phyloP scores from a whole-genome alignment of 2,113 vertebrate species.

The Seriola quinqueradiata region DNA sequence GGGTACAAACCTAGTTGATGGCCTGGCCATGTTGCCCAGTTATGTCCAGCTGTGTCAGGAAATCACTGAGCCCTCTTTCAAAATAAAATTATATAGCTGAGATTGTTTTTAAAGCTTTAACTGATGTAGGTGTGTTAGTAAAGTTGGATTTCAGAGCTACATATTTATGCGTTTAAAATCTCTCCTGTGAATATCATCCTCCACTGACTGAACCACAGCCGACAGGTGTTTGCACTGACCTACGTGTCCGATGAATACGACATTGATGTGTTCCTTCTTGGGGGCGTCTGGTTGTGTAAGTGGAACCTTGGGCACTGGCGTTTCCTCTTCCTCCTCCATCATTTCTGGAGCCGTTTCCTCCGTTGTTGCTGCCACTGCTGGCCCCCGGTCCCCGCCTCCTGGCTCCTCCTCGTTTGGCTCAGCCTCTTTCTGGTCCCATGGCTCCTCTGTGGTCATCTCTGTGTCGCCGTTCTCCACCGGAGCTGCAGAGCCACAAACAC shows the following conservation, averaged over 20 bases:
- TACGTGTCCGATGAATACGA: constrained; percentile 98
- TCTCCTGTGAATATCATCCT: neutral
- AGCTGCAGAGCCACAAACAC: constrained; percentile 72
- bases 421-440: constrained; percentile 96
- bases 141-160: neutral
- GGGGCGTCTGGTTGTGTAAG: constrained; percentile 91
- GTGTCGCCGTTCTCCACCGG: constrained; percentile 94
- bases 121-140: too few species aligned
- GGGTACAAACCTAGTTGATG: too few species aligned
- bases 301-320: constrained; percentile 89
- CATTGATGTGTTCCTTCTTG: constrained; percentile 97
- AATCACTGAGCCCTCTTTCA: too few species aligned
- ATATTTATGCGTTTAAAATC: neutral
- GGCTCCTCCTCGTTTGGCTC: constrained; percentile 92
- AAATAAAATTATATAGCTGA: too few species aligned
- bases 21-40: too few species aligned
- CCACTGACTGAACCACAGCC: neutral
- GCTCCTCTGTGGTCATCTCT: constrained; percentile 88
- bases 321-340: constrained; percentile 93
- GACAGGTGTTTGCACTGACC: constrained; percentile 84
- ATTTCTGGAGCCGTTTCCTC: constrained; percentile 78
- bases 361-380: constrained; percentile 79
- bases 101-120: too few species aligned
- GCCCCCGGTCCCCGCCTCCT: constrained; percentile 86
- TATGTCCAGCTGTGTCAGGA: too few species aligned